Evolutionary conservation across 2,113 vertebrate species (phyloP).

Genomic region (Stomatorhinus ivindoensis): DNA sequence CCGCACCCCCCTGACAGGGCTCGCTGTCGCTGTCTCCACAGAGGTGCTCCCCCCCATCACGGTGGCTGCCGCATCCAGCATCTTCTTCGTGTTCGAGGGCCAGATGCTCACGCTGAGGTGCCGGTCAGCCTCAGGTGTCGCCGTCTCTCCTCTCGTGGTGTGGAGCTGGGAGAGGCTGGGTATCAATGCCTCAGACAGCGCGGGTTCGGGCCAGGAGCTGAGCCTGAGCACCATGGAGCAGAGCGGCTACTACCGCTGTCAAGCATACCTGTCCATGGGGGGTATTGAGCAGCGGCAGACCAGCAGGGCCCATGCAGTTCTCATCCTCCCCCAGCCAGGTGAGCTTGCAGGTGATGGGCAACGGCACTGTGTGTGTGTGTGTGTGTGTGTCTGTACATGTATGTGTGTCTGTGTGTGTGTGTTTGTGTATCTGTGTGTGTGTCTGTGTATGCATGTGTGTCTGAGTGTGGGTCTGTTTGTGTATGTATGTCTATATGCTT

Average conservation of each 20-base stretch:
- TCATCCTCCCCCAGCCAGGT: not conserved
- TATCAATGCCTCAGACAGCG: not conserved
- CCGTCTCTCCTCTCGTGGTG: not conserved
- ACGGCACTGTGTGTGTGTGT: not conserved
- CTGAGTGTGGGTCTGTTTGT: fast-evolving
- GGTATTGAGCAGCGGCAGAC: not conserved
- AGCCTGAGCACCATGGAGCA: not conserved
- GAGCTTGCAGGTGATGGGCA: too few relatives aligned
- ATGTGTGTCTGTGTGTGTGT: not conserved
- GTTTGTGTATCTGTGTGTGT: too few relatives aligned
- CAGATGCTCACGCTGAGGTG: not conserved
- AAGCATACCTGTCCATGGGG: not conserved
- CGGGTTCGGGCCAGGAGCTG: not conserved
- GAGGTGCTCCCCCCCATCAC: not conserved
- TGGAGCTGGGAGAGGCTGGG: constrained; percentile 12
- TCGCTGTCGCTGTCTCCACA: not conserved
- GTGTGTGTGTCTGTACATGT: not conserved
- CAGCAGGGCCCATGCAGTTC: not conserved
- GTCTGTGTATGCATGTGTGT: fast-evolving
- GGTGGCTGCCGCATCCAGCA: not conserved
- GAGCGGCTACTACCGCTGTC: constrained; percentile 2
- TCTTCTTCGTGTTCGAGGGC: not conserved
- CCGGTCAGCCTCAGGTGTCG: not conserved
- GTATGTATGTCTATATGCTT: not conserved
- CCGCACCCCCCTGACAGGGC: not conserved